phyloP scores from a whole-genome alignment of 35 echinoderm and acorn worm species.

The Ptychodera flava region DNA sequence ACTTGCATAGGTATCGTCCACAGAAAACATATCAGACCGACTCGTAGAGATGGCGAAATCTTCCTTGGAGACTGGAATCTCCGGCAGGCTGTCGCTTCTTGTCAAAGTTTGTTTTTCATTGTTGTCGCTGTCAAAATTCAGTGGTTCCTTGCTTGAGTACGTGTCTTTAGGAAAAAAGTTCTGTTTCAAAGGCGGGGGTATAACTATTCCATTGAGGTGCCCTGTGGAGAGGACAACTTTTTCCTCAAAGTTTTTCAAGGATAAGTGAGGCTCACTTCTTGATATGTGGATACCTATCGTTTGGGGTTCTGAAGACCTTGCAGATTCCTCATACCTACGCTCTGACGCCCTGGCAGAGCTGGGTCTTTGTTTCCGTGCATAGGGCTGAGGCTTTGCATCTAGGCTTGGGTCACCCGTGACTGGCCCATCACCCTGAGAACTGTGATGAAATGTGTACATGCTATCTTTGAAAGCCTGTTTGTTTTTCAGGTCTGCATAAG shows the following conservation, averaged over 20 bases:
- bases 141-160: background rate
- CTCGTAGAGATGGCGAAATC: background rate
- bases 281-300: background rate
- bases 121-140: background rate
- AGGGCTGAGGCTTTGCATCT: background rate
- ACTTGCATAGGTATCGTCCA: background rate
- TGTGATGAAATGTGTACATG: background rate
- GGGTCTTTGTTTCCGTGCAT: background rate
- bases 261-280: background rate
- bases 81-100: background rate
- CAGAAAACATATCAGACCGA: background rate
- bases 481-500: background rate
- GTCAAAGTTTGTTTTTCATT: background rate
- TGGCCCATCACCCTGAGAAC: background rate
- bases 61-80: background rate
- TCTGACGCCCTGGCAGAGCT: background rate
- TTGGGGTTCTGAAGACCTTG: background rate
- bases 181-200: background rate
- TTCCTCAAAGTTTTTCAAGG: background rate
- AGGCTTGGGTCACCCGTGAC: background rate
- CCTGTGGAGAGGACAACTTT: no score
- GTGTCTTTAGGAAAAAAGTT: background rate
- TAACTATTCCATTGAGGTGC: background rate
- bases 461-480: background rate
- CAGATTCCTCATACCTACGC: background rate